Conservation (phyloP, 2,113 vertebrate genomes). For the Globicephala melas region DNA sequence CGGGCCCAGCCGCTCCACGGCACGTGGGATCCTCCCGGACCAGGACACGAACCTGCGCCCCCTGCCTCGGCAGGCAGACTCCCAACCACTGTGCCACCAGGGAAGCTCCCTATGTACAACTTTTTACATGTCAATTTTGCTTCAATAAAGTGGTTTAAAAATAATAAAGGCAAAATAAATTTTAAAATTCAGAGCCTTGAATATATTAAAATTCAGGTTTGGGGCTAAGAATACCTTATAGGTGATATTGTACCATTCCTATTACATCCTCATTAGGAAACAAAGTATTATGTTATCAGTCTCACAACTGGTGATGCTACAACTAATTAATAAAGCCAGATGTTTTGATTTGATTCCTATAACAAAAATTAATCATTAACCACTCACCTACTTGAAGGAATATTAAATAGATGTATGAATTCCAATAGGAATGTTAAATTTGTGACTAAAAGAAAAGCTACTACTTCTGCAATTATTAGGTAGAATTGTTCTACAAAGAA, state of each 20-base stretch:
- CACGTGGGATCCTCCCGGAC: too few relatives aligned
- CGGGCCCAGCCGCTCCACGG: accelerated
- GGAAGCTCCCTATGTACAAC: background rate
- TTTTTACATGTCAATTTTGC: background rate
- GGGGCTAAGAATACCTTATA: background rate
- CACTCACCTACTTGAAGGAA: background rate
- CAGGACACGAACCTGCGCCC: too few relatives aligned
- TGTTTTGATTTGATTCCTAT: background rate
- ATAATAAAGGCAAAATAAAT: background rate
- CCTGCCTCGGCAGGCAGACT: too few relatives aligned
- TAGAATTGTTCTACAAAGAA: background rate
- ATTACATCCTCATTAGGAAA: background rate
- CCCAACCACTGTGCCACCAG: too few relatives aligned
- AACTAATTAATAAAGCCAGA: background rate
- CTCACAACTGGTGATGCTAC: background rate
- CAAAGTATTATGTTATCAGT: background rate
- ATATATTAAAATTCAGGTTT: background rate
- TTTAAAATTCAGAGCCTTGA: background rate
- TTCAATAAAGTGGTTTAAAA: background rate
- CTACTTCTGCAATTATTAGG: background rate
- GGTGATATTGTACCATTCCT: background rate
- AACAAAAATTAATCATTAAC: background rate
- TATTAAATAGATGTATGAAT: background rate
- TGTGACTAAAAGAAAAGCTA: background rate
- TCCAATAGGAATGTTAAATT: background rate